Percentiles rank a stretch among this genome's conserved stretches.
Evolutionary conservation across 2,888 invertebrate genomes (phyloP).

Genomic region (Dryomyza anilis): DNA sequence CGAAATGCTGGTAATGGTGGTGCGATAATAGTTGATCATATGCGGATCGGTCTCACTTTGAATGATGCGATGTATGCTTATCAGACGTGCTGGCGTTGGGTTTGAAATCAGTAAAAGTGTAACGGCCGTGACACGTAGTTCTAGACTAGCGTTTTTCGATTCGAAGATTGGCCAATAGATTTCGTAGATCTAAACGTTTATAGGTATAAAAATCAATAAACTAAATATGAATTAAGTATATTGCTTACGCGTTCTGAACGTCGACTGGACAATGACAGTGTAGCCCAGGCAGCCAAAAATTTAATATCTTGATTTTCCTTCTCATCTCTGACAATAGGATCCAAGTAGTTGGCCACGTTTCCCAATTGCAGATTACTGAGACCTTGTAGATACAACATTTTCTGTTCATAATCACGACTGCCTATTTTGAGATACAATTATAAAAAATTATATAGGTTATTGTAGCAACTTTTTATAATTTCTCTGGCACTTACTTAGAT

Average conservation of each 20-base stretch:
- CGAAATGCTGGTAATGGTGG: conserved; percentile 72
- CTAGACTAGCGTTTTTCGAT: conserved; percentile 70
- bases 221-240: not conserved
- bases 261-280: conserved; percentile 63
- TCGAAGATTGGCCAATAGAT: conserved; percentile 73
- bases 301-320: conserved; percentile 61
- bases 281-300: conserved; percentile 72
- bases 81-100: conserved; percentile 69
- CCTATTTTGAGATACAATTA: conserved; percentile 62
- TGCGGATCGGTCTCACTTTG: conserved; percentile 68
- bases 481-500: conserved; percentile 65
- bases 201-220: not conserved
- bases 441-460: not conserved
- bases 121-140: conserved; percentile 71
- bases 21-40: conserved; percentile 73
- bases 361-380: conserved; percentile 70
- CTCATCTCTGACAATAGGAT: conserved; percentile 67
- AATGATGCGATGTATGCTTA: conserved; percentile 73
- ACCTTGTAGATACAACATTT: conserved; percentile 75
- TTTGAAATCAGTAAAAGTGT: conserved; percentile 70
- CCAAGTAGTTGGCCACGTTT: conserved; percentile 64
- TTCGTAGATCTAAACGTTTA: conserved; percentile 63
- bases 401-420: conserved; percentile 69
- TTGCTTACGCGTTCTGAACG: conserved; percentile 63
- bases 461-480: not conserved